phyloP scores from a whole-genome alignment of 2,888 invertebrate genomes.

The Meta bourneti region DNA sequence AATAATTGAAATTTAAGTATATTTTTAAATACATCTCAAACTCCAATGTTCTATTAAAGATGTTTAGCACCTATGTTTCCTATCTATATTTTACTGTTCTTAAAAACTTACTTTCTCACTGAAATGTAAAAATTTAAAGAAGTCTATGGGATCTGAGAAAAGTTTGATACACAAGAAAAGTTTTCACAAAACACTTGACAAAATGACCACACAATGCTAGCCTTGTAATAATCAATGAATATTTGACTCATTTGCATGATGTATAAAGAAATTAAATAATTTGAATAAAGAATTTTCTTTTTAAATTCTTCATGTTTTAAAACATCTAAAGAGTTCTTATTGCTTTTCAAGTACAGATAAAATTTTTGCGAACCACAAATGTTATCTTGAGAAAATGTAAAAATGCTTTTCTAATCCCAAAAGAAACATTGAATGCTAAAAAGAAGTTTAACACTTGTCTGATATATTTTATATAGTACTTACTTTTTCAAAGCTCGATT shows the following conservation, averaged over 20 bases:
- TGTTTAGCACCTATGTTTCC: neutral
- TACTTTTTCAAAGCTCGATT: conserved; percentile 44
- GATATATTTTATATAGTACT: neutral
- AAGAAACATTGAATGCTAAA: neutral
- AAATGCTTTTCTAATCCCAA: neutral
- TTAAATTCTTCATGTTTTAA: conserved; percentile 5
- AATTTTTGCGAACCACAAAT: conserved; percentile 20
- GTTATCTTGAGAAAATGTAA: conserved; percentile 11
- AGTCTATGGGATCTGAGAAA: neutral
- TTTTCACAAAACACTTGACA: neutral
- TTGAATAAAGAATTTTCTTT: neutral
- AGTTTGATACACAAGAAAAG: neutral
- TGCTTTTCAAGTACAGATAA: conserved; percentile 44
- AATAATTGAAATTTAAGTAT: neutral
- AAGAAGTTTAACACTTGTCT: neutral
- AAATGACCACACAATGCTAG: neutral
- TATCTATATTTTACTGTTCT: neutral
- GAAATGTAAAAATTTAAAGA: neutral
- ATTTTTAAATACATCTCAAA: neutral
- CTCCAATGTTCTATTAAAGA: neutral
- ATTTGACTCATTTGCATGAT: neutral
- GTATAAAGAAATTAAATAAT: neutral
- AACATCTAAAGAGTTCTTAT: conserved; percentile 46
- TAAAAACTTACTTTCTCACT: neutral
- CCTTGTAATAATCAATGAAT: neutral